A percentile compares a stretch with the other conserved stretches of the same genome.
Conservation (phyloP, 2,888 invertebrate genomes). For the Alloplasta piceator region DNA sequence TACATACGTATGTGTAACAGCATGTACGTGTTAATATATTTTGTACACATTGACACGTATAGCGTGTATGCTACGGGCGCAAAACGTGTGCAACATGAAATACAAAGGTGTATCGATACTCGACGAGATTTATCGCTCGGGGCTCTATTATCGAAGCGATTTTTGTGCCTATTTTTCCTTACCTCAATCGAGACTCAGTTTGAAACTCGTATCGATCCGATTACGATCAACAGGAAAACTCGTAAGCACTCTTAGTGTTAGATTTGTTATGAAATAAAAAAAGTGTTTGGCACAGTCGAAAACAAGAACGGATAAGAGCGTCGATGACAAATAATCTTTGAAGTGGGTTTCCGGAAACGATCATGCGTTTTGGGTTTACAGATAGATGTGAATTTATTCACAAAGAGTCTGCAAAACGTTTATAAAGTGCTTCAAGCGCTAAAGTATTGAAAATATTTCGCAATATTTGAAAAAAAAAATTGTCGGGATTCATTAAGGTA, state of each 20-base stretch:
- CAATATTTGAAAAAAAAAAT: too few species aligned
- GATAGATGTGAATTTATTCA: too few species aligned
- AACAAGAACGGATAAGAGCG: conserved; percentile 2
- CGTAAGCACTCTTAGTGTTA: too few species aligned
- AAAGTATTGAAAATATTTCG: too few species aligned
- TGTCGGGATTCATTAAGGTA: too few species aligned
- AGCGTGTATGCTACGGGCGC: neutral
- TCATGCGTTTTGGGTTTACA: neutral
- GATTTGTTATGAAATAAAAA: too few species aligned
- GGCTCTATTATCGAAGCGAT: conserved; percentile 27
- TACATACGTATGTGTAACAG: conserved; percentile 1
- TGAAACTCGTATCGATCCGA: neutral
- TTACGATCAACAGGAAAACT: neutral
- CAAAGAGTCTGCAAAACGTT: too few species aligned
- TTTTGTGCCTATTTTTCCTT: conserved; percentile 45
- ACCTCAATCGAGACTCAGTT: neutral
- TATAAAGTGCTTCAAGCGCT: too few species aligned
- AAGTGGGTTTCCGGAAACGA: conserved; percentile 34
- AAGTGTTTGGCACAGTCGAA: neutral
- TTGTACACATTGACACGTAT: neutral
- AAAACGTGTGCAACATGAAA: conserved; percentile 14
- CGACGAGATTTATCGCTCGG: conserved; percentile 35
- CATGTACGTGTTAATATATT: neutral
- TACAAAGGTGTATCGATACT: conserved; percentile 26
- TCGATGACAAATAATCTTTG: conserved; percentile 32